Evolutionary conservation across 2,113 vertebrate genomes (phyloP).

Genomic region (Sclerurus mexicanus): DNA sequence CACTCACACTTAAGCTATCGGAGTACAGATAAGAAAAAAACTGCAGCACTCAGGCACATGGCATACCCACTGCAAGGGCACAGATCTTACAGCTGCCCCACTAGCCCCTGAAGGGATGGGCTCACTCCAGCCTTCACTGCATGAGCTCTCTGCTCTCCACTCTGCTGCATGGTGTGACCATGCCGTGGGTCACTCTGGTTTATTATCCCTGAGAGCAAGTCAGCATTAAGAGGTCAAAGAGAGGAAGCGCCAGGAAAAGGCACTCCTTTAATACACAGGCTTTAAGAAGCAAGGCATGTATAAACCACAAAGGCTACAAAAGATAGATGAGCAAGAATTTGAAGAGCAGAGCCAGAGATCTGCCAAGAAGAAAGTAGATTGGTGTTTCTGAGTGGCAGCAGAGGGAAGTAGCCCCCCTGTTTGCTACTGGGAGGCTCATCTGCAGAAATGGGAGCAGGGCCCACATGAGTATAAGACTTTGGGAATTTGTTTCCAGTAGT

Average conservation of each 20-base stretch:
- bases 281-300: not conserved
- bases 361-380: not conserved
- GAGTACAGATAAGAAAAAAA: not conserved
- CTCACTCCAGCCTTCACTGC: not conserved
- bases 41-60: fast-evolving
- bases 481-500: not conserved
- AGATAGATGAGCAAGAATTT: not conserved
- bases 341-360: not conserved
- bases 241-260: not conserved
- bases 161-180: not conserved
- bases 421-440: not conserved
- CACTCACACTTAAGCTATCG: not conserved
- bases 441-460: not conserved
- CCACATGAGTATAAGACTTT: not conserved
- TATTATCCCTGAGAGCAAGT: not conserved
- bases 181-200: not conserved
- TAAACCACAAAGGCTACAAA: not conserved
- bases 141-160: not conserved
- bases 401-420: not conserved
- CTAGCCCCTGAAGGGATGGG: not conserved
- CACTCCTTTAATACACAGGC: not conserved
- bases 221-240: not conserved
- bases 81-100: not conserved
- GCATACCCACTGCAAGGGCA: not conserved
- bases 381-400: not conserved